Conservation (phyloP, 2,888 invertebrate species). For the Argyresthia albistria region DNA sequence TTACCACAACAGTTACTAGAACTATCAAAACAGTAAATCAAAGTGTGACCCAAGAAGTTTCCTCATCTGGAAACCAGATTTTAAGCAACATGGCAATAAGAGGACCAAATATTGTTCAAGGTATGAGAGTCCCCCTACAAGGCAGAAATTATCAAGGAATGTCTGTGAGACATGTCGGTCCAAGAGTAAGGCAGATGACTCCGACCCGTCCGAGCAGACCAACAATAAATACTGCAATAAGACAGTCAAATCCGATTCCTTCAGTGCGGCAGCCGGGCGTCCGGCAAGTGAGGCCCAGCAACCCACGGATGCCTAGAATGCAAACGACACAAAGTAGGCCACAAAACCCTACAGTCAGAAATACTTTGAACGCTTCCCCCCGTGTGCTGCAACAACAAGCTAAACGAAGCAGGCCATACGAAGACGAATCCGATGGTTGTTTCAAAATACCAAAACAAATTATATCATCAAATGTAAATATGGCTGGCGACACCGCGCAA, state of each 20-base stretch:
- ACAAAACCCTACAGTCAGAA: slow-evolving; percentile 23
- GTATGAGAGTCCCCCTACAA: slow-evolving; percentile 22
- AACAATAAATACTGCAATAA: slow-evolving; percentile 16
- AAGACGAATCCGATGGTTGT: slow-evolving; percentile 45
- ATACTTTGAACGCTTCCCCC: slow-evolving; percentile 42
- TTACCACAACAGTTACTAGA: slow-evolving; percentile 63
- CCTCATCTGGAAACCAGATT: neutral
- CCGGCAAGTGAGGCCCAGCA: slow-evolving; percentile 23
- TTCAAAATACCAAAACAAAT: slow-evolving; percentile 59
- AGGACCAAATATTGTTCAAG: slow-evolving; percentile 27
- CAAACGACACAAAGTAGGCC: slow-evolving; percentile 12
- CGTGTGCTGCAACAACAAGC: slow-evolving; percentile 29
- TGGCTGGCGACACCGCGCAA: slow-evolving; percentile 25
- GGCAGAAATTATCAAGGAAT: slow-evolving; percentile 14
- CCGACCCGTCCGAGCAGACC: neutral
- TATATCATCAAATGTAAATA: too few relatives aligned
- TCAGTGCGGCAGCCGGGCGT: slow-evolving; percentile 22
- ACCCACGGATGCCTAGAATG: slow-evolving; percentile 26
- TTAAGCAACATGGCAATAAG: neutral
- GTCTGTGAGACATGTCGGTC: slow-evolving; percentile 34
- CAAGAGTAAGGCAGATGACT: slow-evolving; percentile 22
- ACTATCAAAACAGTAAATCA: slow-evolving; percentile 38
- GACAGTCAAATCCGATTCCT: slow-evolving; percentile 13
- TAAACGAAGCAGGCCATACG: too few relatives aligned
- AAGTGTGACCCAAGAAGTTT: slow-evolving; percentile 38